phyloP scores from a whole-genome alignment of 2,888 invertebrate species.

The Drosophila macrothrix region DNA sequence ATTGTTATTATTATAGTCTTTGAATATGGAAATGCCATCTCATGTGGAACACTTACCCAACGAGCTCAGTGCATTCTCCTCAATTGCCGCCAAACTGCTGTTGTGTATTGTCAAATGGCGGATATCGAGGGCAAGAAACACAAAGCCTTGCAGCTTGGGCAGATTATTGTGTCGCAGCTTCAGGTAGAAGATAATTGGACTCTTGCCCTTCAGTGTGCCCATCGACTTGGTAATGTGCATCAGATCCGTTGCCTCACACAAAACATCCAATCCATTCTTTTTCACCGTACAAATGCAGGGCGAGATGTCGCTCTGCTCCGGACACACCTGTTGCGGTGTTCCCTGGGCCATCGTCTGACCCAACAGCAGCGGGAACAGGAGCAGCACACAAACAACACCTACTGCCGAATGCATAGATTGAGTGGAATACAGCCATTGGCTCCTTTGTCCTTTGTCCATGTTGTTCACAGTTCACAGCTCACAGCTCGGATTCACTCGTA shows the following conservation, averaged over 20 bases:
- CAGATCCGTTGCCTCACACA: constrained; percentile 94
- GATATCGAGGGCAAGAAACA: constrained; percentile 94
- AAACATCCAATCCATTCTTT: constrained; percentile 94
- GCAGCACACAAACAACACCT: background rate
- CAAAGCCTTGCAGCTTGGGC: constrained; percentile 93
- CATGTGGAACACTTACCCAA: constrained; percentile 88
- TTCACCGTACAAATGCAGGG: constrained; percentile 94
- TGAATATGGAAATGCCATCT: background rate
- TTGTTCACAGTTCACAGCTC: constrained; percentile 25
- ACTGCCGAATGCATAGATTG: background rate
- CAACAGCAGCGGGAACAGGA: constrained; percentile 33
- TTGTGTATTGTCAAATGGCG: constrained; percentile 95
- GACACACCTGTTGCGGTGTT: constrained; percentile 88
- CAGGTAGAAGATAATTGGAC: constrained; percentile 93
- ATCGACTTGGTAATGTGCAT: constrained; percentile 92
- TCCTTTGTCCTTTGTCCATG: constrained; percentile 46
- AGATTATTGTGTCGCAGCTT: constrained; percentile 94
- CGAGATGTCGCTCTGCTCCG: constrained; percentile 89
- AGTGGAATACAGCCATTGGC: constrained; percentile 21
- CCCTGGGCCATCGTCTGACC: constrained; percentile 66
- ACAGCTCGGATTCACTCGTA: constrained; percentile 18
- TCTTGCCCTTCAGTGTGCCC: constrained; percentile 92
- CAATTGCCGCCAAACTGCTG: constrained; percentile 94
- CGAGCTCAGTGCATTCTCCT: constrained; percentile 94
- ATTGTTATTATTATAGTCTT: background rate